Evolutionary conservation across 2,797 vertebrate species (phyloP).

Genomic region (Novumbra hubbsi): DNA sequence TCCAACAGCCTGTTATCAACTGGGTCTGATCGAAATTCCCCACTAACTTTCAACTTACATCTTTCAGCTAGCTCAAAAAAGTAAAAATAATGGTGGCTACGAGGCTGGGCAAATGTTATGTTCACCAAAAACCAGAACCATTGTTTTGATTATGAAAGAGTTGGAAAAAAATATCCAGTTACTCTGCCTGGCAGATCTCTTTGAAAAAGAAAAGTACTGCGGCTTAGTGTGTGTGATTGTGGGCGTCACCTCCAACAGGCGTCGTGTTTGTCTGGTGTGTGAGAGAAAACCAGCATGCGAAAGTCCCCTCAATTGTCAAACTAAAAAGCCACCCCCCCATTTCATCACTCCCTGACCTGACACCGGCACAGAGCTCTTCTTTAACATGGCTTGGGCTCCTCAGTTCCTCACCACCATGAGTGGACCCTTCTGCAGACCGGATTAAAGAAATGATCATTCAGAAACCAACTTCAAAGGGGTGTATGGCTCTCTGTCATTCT

Average conservation of each 20-base stretch:
- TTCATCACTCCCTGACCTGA: not conserved
- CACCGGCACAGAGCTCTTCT: slow-evolving; percentile 20
- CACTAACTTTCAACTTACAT: slow-evolving; percentile 16
- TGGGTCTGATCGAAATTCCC: slow-evolving; percentile 52
- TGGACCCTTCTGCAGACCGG: slow-evolving; percentile 44
- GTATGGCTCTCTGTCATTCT: slow-evolving; percentile 31
- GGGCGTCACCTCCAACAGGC: slow-evolving; percentile 1
- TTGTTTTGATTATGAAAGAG: not conserved
- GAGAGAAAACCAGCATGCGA: slow-evolving; percentile 2
- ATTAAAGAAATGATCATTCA: slow-evolving; percentile 77
- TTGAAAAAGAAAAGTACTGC: not conserved
- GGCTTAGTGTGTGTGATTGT: slow-evolving; percentile 1
- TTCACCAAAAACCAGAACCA: not conserved
- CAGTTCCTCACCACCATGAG: slow-evolving; percentile 32
- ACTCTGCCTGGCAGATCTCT: not conserved
- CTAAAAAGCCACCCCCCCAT: not conserved
- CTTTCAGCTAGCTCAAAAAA: slow-evolving; percentile 21
- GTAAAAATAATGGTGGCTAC: not conserved
- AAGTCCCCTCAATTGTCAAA: not conserved
- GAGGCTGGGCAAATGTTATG: not conserved
- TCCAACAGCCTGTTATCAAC: slow-evolving; percentile 39
- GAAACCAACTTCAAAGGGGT: slow-evolving; percentile 77
- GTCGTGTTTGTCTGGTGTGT: not conserved
- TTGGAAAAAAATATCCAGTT: not conserved
- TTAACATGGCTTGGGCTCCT: slow-evolving; percentile 35